phyloP scores from a whole-genome alignment of 2,888 invertebrate species.

The Tigriopus californicus region DNA sequence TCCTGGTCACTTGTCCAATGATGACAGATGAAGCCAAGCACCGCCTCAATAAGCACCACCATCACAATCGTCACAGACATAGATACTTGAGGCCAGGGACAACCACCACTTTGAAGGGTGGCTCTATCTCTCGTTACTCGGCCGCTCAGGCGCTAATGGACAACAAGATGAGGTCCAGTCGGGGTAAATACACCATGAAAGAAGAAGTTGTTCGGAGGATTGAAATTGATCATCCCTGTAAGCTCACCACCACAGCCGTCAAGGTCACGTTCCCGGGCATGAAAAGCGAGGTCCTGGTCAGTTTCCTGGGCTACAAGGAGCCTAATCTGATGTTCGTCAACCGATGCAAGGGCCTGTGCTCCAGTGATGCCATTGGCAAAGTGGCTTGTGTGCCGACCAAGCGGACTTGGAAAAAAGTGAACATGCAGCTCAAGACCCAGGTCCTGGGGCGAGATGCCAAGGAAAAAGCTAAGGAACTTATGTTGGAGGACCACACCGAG shows the following conservation, averaged over 20 bases:
- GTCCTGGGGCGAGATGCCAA: not conserved
- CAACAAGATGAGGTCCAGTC: not conserved
- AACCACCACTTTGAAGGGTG: no score
- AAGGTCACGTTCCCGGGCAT: conserved; percentile 15
- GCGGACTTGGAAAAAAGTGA: not conserved
- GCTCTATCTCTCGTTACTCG: no score
- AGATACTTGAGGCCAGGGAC: no score
- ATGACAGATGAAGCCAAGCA: no score
- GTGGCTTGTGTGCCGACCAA: conserved; percentile 10
- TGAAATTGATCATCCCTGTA: conserved; percentile 6
- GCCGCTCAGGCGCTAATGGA: no score
- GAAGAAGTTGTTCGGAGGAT: conserved; percentile 5
- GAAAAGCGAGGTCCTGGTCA: conserved; percentile 9
- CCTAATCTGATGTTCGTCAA: conserved; percentile 11
- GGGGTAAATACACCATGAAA: conserved; percentile 6
- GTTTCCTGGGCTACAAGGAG: conserved; percentile 14
- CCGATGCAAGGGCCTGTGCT: conserved; percentile 9
- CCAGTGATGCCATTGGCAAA: not conserved
- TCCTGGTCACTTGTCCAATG: no score
- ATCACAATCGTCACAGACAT: no score
- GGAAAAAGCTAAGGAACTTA: conserved; percentile 1
- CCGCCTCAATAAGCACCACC: no score
- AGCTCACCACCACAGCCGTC: conserved; percentile 7
- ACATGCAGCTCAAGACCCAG: conserved; percentile 12
- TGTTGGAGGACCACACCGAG: conserved; percentile 10